A percentile compares a stretch with the other conserved stretches of the same genome.
These are phyloP conservation scores for Drosophila littoralis DNA, from an alignment of 1,140 invertebrate genomes.

Conservation along the genomic window DNA sequence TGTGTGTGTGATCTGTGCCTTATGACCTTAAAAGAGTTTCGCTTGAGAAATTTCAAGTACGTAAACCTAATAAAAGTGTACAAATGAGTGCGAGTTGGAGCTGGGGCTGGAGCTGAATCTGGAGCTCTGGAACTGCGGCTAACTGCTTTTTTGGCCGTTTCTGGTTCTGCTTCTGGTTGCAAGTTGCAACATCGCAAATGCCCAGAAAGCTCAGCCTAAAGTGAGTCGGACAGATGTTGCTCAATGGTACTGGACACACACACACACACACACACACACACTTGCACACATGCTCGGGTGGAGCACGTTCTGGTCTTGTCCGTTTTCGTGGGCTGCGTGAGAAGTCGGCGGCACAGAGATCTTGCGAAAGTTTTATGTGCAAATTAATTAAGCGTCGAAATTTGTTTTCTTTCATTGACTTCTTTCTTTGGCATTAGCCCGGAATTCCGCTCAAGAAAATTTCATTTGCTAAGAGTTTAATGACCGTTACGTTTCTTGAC, in stretches of 20 bases:
- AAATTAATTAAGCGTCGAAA: conserved; percentile 70
- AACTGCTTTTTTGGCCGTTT: conserved; percentile 9
- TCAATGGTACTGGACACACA: conserved; percentile 56
- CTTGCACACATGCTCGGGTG: not conserved
- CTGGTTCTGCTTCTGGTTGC: conserved; percentile 32
- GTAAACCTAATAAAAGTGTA: conserved; percentile 40
- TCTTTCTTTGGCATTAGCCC: conserved; percentile 45
- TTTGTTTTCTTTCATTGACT: conserved; percentile 50
- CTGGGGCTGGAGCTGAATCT: conserved; percentile 5
- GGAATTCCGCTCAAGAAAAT: conserved; percentile 68
- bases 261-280: conserved; percentile 8
- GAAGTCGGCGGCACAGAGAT: conserved; percentile 37
- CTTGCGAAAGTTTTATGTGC: conserved; percentile 70
- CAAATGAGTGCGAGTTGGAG: conserved; percentile 46
- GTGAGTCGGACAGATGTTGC: conserved; percentile 54
- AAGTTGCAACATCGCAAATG: conserved; percentile 48
- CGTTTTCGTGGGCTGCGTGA: conserved; percentile 42
- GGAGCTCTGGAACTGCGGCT: conserved; percentile 17
- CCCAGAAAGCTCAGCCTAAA: conserved; percentile 30
- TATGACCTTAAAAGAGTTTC: conserved; percentile 74
- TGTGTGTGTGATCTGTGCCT: conserved; percentile 53
- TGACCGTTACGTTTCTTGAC: conserved; percentile 61
- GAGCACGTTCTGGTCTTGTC: conserved; percentile 37
- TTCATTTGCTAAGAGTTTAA: conserved; percentile 68
- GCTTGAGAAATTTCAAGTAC: conserved; percentile 68